phyloP scores from a whole-genome alignment of 2,797 vertebrate species.

The Philypnodon macrostomus region DNA sequence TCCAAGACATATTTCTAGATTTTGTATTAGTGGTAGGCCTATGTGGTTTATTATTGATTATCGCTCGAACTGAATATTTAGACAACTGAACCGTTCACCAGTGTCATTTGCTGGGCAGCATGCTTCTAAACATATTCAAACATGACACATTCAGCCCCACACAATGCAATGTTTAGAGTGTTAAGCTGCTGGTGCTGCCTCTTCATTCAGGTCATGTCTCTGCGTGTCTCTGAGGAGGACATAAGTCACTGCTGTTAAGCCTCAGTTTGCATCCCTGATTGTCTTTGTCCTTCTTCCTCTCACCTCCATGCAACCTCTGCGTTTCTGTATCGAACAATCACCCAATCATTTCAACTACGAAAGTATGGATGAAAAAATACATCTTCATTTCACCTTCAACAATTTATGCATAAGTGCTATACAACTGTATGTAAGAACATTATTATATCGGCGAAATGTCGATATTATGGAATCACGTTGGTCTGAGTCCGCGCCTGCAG shows the following conservation, averaged over 20 bases:
- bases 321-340: constrained; percentile 26
- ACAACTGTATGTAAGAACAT: too few relatives aligned
- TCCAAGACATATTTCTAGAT: neutral
- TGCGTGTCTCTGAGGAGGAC: constrained; percentile 23
- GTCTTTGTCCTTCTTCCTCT: constrained; percentile 17
- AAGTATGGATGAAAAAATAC: neutral
- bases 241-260: constrained; percentile 43
- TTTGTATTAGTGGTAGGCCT: neutral
- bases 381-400: neutral
- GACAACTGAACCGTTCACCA: constrained; percentile 22
- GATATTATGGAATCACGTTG: too few relatives aligned
- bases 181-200: constrained; percentile 28
- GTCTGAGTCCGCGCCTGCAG: too few relatives aligned
- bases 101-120: constrained; percentile 15
- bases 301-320: constrained; percentile 14
- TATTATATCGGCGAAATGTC: too few relatives aligned
- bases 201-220: constrained; percentile 41
- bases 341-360: constrained; percentile 2
- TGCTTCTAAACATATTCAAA: constrained; percentile 9
- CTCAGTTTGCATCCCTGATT: constrained; percentile 33
- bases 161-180: constrained; percentile 20
- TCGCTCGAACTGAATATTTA: constrained; percentile 24
- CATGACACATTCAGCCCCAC: constrained; percentile 3
- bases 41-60: neutral
- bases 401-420: neutral